Conservation (phyloP, 2,797 vertebrate species). For the Apogon hyalosoma region DNA sequence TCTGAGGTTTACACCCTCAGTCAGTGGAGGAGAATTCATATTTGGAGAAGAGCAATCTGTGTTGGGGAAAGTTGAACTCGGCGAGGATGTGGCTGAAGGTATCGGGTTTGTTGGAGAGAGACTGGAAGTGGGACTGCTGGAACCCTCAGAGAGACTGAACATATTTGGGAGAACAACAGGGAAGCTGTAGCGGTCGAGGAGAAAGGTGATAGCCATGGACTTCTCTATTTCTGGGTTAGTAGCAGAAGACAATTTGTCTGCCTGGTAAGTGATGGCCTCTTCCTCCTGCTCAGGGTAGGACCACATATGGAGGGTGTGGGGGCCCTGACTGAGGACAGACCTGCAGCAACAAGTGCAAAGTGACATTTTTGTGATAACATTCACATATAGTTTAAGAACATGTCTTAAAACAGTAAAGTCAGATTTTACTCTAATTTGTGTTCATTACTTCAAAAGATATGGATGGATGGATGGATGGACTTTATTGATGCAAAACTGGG, state of each 20-base stretch:
- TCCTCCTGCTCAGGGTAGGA: conserved; percentile 75
- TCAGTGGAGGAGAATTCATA: background rate
- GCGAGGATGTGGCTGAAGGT: background rate
- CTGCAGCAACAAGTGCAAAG: conserved; percentile 39
- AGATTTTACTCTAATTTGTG: too few species aligned
- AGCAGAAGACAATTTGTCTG: conserved; percentile 84
- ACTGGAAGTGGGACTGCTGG: background rate
- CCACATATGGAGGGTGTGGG: conserved; percentile 85
- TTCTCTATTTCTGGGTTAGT: conserved; percentile 80
- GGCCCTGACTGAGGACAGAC: conserved; percentile 83
- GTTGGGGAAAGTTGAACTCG: background rate
- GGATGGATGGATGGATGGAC: too few species aligned
- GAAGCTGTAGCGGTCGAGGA: conserved; percentile 84
- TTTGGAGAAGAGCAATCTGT: background rate
- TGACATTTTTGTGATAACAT: background rate
- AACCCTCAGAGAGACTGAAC: conserved; percentile 11
- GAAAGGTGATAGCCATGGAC: conserved; percentile 84
- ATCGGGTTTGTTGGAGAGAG: background rate
- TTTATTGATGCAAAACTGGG: too few species aligned
- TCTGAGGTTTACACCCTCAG: conserved; percentile 6
- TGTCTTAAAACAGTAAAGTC: background rate
- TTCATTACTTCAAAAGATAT: too few species aligned
- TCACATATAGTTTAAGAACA: background rate
- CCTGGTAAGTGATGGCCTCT: conserved; percentile 80
- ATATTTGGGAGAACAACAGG: conserved; percentile 83